These are phyloP conservation scores for Polydrusus cervinus DNA, from an alignment of 2,888 invertebrate species.

Conservation along the genomic window DNA sequence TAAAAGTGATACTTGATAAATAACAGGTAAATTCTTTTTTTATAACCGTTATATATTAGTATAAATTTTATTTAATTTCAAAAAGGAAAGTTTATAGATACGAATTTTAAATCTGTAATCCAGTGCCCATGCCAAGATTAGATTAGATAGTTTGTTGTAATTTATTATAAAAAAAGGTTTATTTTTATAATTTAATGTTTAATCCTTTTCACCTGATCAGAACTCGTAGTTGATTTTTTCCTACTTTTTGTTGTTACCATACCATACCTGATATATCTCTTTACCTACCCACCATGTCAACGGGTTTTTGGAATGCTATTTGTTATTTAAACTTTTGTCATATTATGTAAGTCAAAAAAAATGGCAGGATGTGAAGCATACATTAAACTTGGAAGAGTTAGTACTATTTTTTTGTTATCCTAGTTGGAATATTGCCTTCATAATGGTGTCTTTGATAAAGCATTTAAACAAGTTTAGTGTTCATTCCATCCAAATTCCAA, in stretches of 20 bases:
- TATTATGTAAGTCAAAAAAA: background rate
- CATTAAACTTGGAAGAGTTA: background rate
- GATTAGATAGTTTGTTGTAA: no score
- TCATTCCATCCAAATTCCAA: background rate
- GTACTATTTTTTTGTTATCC: slow-evolving; percentile 3
- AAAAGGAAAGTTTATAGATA: background rate
- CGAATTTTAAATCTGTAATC: background rate
- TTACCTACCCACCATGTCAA: background rate
- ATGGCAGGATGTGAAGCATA: slow-evolving; percentile 18
- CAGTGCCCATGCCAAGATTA: background rate
- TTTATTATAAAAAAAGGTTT: no score
- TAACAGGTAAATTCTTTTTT: background rate
- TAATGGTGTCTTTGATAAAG: background rate
- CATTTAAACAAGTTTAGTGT: background rate
- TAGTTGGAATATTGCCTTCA: background rate
- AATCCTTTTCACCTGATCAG: no score
- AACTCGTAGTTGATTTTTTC: no score
- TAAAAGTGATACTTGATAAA: background rate
- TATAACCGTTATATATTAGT: no score
- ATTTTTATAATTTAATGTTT: no score
- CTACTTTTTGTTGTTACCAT: no score
- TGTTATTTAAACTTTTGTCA: slow-evolving; percentile 1
- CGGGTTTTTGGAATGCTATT: background rate
- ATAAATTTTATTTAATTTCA: no score
- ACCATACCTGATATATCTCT: no score